Conservation (phyloP, 2,797 vertebrate species). For the Myotis vivesi region DNA sequence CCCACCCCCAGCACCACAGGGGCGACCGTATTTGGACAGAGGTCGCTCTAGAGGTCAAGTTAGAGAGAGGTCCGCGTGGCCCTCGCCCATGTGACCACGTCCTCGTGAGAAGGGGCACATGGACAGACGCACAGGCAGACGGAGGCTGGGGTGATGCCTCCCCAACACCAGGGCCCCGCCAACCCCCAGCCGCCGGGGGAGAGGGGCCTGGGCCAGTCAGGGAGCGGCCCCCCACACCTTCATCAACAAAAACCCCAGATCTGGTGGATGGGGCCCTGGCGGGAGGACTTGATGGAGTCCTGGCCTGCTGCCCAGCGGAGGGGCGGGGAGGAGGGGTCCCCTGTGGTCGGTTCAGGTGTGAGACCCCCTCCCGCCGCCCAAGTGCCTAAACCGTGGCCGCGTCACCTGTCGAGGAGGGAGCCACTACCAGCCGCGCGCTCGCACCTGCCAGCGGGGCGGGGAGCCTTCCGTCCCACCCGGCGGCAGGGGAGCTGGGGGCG, state of each 20-base stretch:
- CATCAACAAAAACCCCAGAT: too few species aligned
- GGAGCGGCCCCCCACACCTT: too few species aligned
- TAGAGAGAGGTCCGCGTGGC: too few species aligned
- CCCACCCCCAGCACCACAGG: background rate
- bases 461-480: background rate
- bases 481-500: background rate
- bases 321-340: fast-evolving
- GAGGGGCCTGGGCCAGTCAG: too few species aligned
- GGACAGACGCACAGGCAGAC: too few species aligned
- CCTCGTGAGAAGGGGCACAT: background rate
- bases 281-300: background rate
- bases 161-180: too few species aligned
- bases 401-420: fast-evolving
- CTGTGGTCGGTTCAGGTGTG: background rate
- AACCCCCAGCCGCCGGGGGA: too few species aligned
- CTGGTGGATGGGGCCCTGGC: background rate
- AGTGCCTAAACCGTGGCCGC: fast-evolving
- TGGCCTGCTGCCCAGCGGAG: background rate
- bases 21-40: background rate
- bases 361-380: background rate
- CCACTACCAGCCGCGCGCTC: background rate
- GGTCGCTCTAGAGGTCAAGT: background rate
- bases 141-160: too few species aligned
- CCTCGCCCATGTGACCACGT: background rate
- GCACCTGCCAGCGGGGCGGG: background rate